Percentiles rank a stretch among this genome's conserved stretches.
These are phyloP conservation scores for Trididemnum clinides DNA, from an alignment of 23 tunicate species.

Conservation along the genomic window DNA sequence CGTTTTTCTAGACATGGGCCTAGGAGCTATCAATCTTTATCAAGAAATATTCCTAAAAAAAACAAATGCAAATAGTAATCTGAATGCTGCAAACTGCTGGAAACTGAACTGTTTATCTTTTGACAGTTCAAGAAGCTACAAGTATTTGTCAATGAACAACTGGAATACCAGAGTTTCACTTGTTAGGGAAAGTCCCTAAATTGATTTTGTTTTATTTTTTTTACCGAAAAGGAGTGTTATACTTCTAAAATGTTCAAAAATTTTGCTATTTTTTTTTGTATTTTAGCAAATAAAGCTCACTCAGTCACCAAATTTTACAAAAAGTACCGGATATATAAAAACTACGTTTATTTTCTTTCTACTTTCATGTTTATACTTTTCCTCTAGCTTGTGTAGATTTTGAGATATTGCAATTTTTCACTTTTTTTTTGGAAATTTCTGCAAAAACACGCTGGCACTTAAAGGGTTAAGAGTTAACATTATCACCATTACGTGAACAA, in stretches of 20 bases:
- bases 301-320: constrained; percentile 20
- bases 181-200: constrained; percentile 29
- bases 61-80: constrained; percentile 32
- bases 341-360: constrained; percentile 10
- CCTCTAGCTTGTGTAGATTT: constrained; percentile 30
- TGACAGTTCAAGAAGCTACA: constrained; percentile 18
- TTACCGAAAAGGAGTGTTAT: constrained; percentile 16
- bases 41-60: constrained; percentile 24
- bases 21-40: constrained; percentile 11
- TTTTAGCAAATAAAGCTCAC: constrained; percentile 25
- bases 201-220: constrained; percentile 21
- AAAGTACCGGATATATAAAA: constrained; percentile 2
- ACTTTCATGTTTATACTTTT: constrained; percentile 24
- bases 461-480: no score
- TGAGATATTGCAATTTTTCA: constrained; percentile 19
- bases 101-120: not conserved
- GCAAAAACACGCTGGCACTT: no score
- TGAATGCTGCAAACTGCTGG: constrained; percentile 29
- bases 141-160: constrained; percentile 23
- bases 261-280: not conserved
- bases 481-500: no score
- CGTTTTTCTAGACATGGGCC: constrained; percentile 19
- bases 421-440: constrained; percentile 8
- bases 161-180: not conserved
- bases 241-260: constrained; percentile 15